Evolutionary conservation across 92 coral and sea anemone species (phyloP), one percentile per base, ranked within the genome.

Genomic region (Hydrozoanthus gracilis): DNA sequence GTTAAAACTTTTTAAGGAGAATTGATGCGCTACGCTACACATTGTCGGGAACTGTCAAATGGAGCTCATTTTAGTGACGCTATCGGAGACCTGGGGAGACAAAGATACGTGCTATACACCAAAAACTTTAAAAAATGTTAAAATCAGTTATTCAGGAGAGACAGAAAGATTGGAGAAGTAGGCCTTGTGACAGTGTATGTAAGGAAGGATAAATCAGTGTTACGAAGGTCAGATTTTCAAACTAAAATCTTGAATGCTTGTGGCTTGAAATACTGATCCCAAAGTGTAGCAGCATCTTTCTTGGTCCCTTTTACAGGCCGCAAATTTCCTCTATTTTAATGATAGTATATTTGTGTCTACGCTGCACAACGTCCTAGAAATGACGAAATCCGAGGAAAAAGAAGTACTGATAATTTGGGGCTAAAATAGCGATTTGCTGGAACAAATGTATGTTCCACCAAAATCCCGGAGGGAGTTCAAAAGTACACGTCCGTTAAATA

Each of bases 161-260:
- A 85, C 61, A 85, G 73, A 54, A 68, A 39, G 5, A 13, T 71
- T 8, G 48, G 55, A 16, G 65, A 56, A 45, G 73, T 82, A 8
- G 82, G 88, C 3, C 78, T 82, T 35, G 73, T 85, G 14, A 82
- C 88, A 62, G 82, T 86, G 15, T 86, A 86, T 86, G 84, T 27
- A 58, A 76, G 65, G 46, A 65, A 86, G 13, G 76, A 86, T 27
- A 46, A 48, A 64, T 76, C 89, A 5, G 77, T 86, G 48, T 20
- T 86, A 3, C 66, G 84, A 66, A 61, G 89, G 44, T 13, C 64
- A 62, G 89, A 86, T 46, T 50, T 86, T n/a, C 83, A 75, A 76
- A 39, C 54, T 64, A 48, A 14, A 16, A 7, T 10, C 62, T 86
- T 14, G 83, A 86, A 64, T 76, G 89, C 44, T 54, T 86, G 79